These are phyloP conservation scores for Triplophysa yarkandensis DNA, from an alignment of 2,797 vertebrate genomes.

Conservation along the genomic window DNA sequence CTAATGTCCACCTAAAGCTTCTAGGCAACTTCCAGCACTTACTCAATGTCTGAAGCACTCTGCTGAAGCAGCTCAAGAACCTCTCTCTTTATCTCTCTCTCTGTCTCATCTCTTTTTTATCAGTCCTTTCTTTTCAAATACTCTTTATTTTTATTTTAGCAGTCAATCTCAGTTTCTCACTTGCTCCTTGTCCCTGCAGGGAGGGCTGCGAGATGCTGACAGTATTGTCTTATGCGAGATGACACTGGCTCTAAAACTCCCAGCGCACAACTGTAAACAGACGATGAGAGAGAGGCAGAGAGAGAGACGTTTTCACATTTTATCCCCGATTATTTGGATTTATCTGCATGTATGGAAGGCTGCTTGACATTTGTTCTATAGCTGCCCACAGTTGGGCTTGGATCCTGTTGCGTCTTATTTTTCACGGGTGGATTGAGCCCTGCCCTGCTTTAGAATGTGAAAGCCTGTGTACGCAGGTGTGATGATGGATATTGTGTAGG, in stretches of 20 bases:
- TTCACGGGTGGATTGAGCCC: constrained; percentile 25
- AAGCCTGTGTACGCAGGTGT: constrained; percentile 15
- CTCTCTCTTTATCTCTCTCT: neutral
- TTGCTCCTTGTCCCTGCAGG: constrained; percentile 37
- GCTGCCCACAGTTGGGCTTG: constrained; percentile 20
- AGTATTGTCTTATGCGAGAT: constrained; percentile 57
- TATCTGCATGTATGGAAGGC: constrained; percentile 18
- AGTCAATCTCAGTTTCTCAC: neutral
- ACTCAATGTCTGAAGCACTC: constrained; percentile 59
- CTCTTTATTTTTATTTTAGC: neutral
- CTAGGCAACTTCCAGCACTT: constrained; percentile 57
- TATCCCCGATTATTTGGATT: constrained; percentile 2
- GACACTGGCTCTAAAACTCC: constrained; percentile 53
- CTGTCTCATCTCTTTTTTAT: neutral
- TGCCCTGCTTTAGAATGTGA: constrained; percentile 27
- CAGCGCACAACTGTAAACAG: constrained; percentile 55
- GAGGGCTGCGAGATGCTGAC: constrained; percentile 52
- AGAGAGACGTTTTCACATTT: constrained; percentile 8
- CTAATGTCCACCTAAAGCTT: constrained; percentile 59
- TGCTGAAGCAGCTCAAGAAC: constrained; percentile 52
- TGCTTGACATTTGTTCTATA: constrained; percentile 8
- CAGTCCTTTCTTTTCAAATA: neutral
- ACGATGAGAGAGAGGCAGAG: constrained; percentile 11
- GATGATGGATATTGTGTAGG: constrained; percentile 41
- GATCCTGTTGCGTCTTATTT: neutral